Evolutionary conservation across 2,113 vertebrate species (phyloP).

Genomic region (Puffinus mauretanicus): DNA sequence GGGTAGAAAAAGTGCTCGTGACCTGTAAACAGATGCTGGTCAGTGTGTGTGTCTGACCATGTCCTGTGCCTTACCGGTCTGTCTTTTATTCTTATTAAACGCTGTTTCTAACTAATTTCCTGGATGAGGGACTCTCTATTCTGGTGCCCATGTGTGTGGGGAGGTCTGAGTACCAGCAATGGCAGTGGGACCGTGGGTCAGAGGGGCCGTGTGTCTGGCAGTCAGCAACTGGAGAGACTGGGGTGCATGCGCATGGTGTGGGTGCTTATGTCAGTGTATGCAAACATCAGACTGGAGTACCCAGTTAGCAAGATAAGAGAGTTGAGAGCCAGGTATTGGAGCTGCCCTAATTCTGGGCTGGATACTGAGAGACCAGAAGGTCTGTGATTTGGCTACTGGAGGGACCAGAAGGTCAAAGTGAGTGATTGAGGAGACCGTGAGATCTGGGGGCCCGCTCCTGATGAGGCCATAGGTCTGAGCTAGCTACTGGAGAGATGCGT

Average conservation of each 20-base stretch:
- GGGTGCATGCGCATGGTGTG: neutral
- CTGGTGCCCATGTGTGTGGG: neutral
- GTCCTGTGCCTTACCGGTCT: neutral
- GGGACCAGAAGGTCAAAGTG: neutral
- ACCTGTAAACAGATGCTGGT: neutral
- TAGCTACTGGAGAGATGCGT: neutral
- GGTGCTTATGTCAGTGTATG: neutral
- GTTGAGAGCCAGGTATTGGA: neutral
- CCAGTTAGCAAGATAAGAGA: too few species aligned
- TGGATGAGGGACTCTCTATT: neutral
- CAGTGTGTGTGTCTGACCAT: too few species aligned
- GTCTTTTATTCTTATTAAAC: neutral
- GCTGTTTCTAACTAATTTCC: neutral
- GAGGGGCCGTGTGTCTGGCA: neutral
- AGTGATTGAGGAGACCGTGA: neutral
- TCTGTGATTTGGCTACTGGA: neutral
- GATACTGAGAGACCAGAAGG: neutral
- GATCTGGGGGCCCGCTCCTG: neutral
- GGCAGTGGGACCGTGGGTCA: neutral
- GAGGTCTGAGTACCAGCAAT: neutral
- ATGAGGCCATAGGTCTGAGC: neutral
- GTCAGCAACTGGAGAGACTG: neutral
- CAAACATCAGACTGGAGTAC: neutral
- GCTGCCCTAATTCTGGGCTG: neutral
- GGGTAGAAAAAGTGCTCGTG: neutral